A percentile compares a stretch with the other conserved stretches of the same genome.
These are phyloP conservation scores for Heterodera filipjevi DNA, from an alignment of 2,888 invertebrate genomes.

Conservation along the genomic window DNA sequence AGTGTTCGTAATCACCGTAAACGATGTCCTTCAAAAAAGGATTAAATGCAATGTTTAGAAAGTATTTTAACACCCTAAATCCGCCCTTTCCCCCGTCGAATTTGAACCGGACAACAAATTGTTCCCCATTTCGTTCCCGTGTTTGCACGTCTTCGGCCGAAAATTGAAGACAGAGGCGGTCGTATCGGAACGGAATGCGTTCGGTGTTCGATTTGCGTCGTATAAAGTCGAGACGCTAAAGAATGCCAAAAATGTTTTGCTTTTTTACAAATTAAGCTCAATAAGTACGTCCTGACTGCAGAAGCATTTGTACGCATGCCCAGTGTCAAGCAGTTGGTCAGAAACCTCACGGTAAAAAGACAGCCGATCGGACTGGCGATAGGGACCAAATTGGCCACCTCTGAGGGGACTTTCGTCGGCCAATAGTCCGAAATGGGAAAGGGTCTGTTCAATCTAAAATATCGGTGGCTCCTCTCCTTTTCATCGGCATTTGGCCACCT, in stretches of 20 bases:
- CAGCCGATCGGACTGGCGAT: conserved; percentile 79
- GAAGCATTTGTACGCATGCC: conserved; percentile 62
- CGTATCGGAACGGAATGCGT: conserved; percentile 82
- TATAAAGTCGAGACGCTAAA: conserved; percentile 76
- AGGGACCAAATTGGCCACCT: conserved; percentile 69
- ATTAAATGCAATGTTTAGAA: conserved; percentile 43
- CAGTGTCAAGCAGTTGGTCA: conserved; percentile 70
- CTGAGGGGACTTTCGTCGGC: conserved; percentile 81
- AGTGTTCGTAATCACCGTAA: conserved; percentile 54
- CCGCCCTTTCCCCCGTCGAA: conserved; percentile 45
- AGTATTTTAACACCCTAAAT: conserved; percentile 33
- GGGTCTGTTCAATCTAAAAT: conserved; percentile 60
- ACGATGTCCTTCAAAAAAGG: conserved; percentile 36
- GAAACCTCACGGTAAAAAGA: conserved; percentile 76
- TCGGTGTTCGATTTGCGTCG: conserved; percentile 78
- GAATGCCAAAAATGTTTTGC: no score
- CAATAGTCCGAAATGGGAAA: conserved; percentile 83
- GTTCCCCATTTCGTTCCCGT: conserved; percentile 72
- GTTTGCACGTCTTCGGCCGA: conserved; percentile 71
- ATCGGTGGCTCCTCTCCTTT: conserved; percentile 43
- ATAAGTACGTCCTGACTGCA: conserved; percentile 52
- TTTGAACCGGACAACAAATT: conserved; percentile 82
- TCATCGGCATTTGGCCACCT: no score
- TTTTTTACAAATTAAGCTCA: no score
- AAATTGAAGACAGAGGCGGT: conserved; percentile 83